Conservation (phyloP, 2,113 vertebrate genomes). For the Cheilinus undulatus region DNA sequence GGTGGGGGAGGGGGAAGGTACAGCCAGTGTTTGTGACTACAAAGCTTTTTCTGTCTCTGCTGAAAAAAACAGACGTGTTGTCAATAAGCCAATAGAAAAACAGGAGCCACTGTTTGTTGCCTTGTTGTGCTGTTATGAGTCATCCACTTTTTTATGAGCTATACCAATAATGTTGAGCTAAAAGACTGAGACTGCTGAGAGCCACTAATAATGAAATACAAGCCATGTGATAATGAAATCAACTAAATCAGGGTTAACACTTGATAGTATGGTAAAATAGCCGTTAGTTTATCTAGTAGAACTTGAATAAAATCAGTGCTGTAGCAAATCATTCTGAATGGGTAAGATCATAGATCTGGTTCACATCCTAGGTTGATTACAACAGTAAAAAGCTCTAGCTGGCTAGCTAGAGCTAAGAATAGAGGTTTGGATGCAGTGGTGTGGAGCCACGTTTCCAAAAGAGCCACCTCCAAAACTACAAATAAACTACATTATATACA, state of each 20-base stretch:
- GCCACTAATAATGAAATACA: neutral
- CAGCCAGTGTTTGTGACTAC: conserved; percentile 26
- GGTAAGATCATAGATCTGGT: too few species aligned
- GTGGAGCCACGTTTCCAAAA: too few species aligned
- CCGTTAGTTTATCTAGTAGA: too few species aligned
- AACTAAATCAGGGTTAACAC: conserved; percentile 1
- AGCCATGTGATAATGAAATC: neutral
- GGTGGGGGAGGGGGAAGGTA: conserved; percentile 50
- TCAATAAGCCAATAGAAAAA: conserved; percentile 40
- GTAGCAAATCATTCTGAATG: too few species aligned
- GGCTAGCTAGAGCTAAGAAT: too few species aligned
- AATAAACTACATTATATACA: too few species aligned
- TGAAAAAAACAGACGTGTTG: conserved; percentile 24
- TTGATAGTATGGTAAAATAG: neutral
- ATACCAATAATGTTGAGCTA: neutral
- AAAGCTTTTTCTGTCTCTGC: conserved; percentile 26
- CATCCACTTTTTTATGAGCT: neutral
- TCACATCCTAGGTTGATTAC: too few species aligned
- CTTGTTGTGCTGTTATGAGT: neutral
- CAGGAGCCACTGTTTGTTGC: neutral
- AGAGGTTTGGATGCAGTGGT: too few species aligned
- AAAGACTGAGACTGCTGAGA: neutral
- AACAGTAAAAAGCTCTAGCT: too few species aligned
- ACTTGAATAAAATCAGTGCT: too few species aligned
- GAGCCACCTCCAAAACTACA: too few species aligned